These are phyloP conservation scores for Papilio gigon DNA, from an alignment of 2,888 invertebrate genomes.

Conservation along the genomic window DNA sequence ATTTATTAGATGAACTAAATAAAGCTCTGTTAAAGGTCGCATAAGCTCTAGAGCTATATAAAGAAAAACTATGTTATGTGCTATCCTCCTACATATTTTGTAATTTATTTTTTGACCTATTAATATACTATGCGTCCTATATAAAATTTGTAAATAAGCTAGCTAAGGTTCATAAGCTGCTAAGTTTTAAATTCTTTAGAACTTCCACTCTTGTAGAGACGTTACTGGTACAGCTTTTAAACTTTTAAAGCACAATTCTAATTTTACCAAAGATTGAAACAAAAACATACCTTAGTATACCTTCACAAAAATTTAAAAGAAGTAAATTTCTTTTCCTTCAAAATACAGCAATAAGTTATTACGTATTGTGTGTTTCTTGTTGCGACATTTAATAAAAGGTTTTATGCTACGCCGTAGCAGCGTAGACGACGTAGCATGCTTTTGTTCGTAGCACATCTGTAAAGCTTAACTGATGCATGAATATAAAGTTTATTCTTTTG, in stretches of 20 bases:
- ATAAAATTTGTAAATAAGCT: too few relatives aligned
- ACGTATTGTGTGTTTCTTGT: not conserved
- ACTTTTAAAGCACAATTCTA: too few relatives aligned
- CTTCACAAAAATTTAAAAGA: not conserved
- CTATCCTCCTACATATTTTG: slow-evolving; percentile 3
- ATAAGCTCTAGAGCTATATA: not conserved
- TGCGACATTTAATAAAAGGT: slow-evolving; percentile 16
- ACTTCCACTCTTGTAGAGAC: too few relatives aligned
- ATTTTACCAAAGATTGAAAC: too few relatives aligned
- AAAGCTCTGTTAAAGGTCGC: slow-evolving; percentile 34
- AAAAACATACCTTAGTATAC: not conserved
- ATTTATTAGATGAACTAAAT: slow-evolving; percentile 33
- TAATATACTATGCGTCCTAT: not conserved
- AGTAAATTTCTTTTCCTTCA: not conserved
- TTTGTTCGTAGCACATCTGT: slow-evolving; percentile 21
- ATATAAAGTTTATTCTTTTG: slow-evolving; percentile 1
- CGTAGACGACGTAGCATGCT: slow-evolving; percentile 33
- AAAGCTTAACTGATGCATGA: slow-evolving; percentile 1
- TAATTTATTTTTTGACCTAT: not conserved
- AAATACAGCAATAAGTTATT: not conserved
- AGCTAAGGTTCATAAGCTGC: too few relatives aligned
- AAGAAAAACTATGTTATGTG: slow-evolving; percentile 3
- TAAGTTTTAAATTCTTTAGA: not conserved
- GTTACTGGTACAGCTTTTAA: too few relatives aligned
- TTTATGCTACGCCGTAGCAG: slow-evolving; percentile 37